Conservation (phyloP, 2,888 invertebrate genomes). For the Sphaerophoria rueppellii region DNA sequence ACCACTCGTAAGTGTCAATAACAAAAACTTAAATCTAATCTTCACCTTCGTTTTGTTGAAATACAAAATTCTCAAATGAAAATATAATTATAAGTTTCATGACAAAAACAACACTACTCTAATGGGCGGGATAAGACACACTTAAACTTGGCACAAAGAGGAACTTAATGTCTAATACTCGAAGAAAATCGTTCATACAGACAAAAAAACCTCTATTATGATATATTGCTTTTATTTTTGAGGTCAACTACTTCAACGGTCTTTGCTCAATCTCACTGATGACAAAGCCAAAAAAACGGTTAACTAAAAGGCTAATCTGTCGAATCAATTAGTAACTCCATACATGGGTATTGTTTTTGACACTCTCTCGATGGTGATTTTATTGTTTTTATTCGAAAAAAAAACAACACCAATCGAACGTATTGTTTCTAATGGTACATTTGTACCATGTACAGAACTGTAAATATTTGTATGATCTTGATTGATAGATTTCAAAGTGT, state of each 20-base stretch:
- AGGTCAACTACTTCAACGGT: background rate
- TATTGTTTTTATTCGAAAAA: background rate
- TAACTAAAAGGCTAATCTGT: conserved; percentile 17
- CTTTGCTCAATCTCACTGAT: conserved; percentile 14
- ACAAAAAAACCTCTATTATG: conserved; percentile 3
- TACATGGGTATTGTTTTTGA: conserved; percentile 16
- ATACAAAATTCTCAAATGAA: conserved; percentile 7
- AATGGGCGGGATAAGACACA: background rate
- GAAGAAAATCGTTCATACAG: background rate
- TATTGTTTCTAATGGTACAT: no score
- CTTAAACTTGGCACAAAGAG: background rate
- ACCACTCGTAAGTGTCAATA: no score
- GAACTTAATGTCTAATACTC: conserved; percentile 5
- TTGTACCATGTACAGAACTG: no score
- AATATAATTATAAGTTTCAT: conserved; percentile 2
- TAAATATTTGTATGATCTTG: no score
- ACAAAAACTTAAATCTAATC: no score
- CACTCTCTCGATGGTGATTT: background rate
- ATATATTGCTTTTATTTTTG: conserved; percentile 16
- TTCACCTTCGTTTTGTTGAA: background rate
- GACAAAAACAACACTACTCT: conserved; percentile 1
- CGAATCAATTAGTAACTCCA: conserved; percentile 14
- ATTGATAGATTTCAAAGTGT: no score
- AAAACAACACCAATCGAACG: no score
- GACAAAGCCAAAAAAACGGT: conserved; percentile 3